Evolutionary conservation across 2,888 invertebrate species (phyloP), one percentile per base, ranked within the genome.

Genomic region (Mythimna albipuncta): DNA sequence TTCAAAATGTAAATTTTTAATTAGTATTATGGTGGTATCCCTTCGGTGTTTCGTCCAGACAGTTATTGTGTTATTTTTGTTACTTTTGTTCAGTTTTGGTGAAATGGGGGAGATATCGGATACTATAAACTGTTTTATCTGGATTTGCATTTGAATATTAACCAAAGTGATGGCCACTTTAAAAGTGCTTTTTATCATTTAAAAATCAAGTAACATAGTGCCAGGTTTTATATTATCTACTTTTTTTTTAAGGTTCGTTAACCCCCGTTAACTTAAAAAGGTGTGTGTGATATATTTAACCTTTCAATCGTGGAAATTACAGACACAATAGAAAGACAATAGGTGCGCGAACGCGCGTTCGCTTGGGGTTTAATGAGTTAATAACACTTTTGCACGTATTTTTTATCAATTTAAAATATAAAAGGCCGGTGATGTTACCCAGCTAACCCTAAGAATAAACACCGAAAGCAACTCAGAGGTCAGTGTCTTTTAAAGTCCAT

Each of bases 1-100:
- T 93, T 93, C 91, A 93, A 93, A 94, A 95, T 94, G 94, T 94
- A 93, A 94, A 96, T 95, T 95, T 96, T 94, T 95, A 94, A 96
- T 95, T 93, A 94, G 91, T 89, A 90, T 87, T 76, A 85, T 88
- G 88, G 75, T 35, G 83, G 83, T 83, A 84, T 85, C 85, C 84
- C 85, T 84, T 85, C 82, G 74, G 72, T 81, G 80, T 78, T 81
- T 75, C 21, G 41, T 61, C 21, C 79, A 83, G 75, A 67, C 63
- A 47, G 79, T 75, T 76, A 75, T 84, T 85, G 82, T 77, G 77
- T 78, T 81, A 69, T 85, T 52, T 72, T 82, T 67, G 66, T 64
- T 64, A 9, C 38, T n/a, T 59, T 55, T 68, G 82, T 35, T 50
- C 71, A 68, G 64, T 72, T 69, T 71, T 64, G 55, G 64, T 66